phyloP scores from a whole-genome alignment of 2,797 vertebrate species.

The Simalia tracyae region DNA sequence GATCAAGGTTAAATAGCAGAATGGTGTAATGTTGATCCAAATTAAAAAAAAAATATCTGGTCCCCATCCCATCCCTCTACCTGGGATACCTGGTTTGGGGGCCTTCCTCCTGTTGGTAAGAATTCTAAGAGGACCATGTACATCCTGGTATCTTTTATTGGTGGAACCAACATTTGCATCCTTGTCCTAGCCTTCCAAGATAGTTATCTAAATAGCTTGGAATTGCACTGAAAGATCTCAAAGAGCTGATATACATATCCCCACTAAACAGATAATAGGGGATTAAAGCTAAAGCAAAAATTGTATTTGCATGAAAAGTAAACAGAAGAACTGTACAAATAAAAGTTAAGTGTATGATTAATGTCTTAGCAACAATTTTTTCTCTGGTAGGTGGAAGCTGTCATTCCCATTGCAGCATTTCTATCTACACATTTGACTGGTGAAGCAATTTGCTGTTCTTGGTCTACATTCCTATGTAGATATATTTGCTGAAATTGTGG shows the following conservation, averaged over 20 bases:
- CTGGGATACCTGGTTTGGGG: neutral
- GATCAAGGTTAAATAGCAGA: neutral
- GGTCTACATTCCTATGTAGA: neutral
- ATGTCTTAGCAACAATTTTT: conserved; percentile 25
- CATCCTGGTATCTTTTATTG: neutral
- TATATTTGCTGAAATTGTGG: neutral
- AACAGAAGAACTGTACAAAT: conserved; percentile 20
- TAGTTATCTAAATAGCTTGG: too few relatives aligned
- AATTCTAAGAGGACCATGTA: neutral
- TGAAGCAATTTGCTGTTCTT: conserved; percentile 33
- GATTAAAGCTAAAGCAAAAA: conserved; percentile 7
- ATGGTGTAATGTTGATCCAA: neutral
- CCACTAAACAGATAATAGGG: neutral
- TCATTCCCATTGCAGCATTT: conserved; percentile 13
- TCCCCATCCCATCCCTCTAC: neutral
- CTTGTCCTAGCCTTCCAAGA: neutral
- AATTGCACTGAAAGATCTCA: neutral
- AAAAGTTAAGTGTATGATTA: conserved; percentile 22
- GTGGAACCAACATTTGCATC: neutral
- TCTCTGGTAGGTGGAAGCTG: conserved; percentile 18
- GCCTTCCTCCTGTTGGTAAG: neutral
- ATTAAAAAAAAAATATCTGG: neutral
- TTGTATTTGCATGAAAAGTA: neutral
- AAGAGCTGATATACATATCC: conserved; percentile 2
- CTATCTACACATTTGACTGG: conserved; percentile 35